Base-by-base conservation (phyloP, 2,113 vertebrate species). In the Clarias macrocephalus region DNA sequence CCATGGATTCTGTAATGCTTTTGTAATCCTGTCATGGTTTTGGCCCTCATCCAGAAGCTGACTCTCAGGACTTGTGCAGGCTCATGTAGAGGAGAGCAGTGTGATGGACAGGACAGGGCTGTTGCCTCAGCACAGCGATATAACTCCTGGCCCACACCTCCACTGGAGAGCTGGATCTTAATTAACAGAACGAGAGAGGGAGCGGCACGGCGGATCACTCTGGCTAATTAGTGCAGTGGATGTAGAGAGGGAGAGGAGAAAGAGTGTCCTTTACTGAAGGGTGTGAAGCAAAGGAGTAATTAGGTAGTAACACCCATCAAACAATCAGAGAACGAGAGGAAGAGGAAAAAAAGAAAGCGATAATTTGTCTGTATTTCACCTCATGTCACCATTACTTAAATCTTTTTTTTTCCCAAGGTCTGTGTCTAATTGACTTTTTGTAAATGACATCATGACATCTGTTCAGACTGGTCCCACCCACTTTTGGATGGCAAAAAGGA, bases 261-360 rank as follows among this genome's bases (percentile, higher is more conserved):
- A 87, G 84, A 70, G 68, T 84, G 85, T 88, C 89, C 88, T 88
- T 92, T 87, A 85, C 75, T 84, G 85, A 85, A 87, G 90, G 86
- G 68, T 91, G 85, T 85, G 92, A 92, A 92, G 90, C 76, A 85
- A 90, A 92, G 93, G 93, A 94, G 93, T 94, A 95, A 95, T 95
- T 95, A 95, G 89, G 85, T 42, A n/a, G 92, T 91, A 94, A 94
- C 93, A 94, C 93, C 92, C 92, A 91, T 94, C 92, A 92, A 93
- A 91, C 91, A 91, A 89, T 91, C 91, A 90, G 88, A 92, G 89
- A 93, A 90, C 72, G 5, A 80, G 79, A 83, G 56, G 63, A 63
- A 42, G 60, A 63, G 72, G n/a, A 8, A 37, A 88, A 75, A 37
- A 42, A 62, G 28, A 62, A 62, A 60, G 79, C 0, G 5, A 57